Conservation (phyloP, 2,888 invertebrate species). For the Drosophila affinis region DNA sequence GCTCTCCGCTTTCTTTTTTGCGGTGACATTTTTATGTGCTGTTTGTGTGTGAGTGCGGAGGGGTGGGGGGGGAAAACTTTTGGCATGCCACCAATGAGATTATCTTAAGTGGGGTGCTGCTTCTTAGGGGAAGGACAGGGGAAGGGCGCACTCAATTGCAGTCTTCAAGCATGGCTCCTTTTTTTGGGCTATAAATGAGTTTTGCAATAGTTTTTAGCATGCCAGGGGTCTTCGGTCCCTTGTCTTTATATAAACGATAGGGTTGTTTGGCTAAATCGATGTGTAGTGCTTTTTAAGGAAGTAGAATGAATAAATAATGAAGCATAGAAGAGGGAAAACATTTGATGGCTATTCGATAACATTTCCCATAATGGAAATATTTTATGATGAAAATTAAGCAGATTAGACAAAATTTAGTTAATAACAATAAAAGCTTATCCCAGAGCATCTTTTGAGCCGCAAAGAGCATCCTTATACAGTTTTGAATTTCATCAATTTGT, state of each 20-base stretch:
- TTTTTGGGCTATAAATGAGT: conserved; percentile 34
- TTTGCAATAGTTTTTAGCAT: conserved; percentile 61
- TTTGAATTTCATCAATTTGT: neutral
- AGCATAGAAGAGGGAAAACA: neutral
- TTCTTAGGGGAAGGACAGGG: conserved; percentile 34
- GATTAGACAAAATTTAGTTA: too few relatives aligned
- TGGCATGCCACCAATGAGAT: conserved; percentile 78
- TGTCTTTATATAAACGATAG: conserved; percentile 5
- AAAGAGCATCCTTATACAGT: neutral
- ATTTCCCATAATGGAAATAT: too few relatives aligned
- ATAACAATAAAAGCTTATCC: too few relatives aligned
- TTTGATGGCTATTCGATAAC: neutral
- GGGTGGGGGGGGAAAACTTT: conserved; percentile 59
- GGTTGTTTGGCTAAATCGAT: conserved; percentile 30
- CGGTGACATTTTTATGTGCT: conserved; percentile 75
- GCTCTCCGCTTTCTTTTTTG: conserved; percentile 32
- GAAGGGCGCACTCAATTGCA: conserved; percentile 37
- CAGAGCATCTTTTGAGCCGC: too few relatives aligned
- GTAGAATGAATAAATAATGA: conserved; percentile 35
- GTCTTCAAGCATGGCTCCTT: conserved; percentile 20
- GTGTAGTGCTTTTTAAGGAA: conserved; percentile 37
- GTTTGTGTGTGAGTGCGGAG: conserved; percentile 41
- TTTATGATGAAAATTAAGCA: too few relatives aligned
- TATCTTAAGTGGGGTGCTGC: conserved; percentile 77
- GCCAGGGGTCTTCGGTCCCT: conserved; percentile 10